Evolutionary conservation across 2,113 vertebrate species (phyloP).

Genomic region (Ammospiza nelsoni): DNA sequence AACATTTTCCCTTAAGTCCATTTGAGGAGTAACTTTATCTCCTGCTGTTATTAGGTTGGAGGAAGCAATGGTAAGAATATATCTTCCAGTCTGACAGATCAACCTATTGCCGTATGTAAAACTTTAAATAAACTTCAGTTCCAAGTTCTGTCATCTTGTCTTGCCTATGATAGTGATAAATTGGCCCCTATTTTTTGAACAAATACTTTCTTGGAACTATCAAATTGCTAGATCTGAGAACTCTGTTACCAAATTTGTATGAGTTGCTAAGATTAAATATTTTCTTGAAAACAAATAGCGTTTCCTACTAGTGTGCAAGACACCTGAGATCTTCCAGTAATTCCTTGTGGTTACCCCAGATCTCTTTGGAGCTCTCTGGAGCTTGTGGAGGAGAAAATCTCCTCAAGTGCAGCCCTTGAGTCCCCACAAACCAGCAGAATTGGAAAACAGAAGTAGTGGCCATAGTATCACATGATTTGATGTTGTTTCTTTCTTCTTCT

Average conservation of each 20-base stretch:
- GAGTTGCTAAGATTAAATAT: neutral
- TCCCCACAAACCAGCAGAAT: neutral
- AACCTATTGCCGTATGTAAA: constrained; percentile 82
- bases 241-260: neutral
- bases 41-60: constrained; percentile 80
- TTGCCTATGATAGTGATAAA: constrained; percentile 67
- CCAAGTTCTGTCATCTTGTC: constrained; percentile 69
- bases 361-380: neutral
- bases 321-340: neutral
- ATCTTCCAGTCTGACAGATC: constrained; percentile 78
- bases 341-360: neutral
- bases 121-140: constrained; percentile 65
- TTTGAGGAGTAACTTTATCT: constrained; percentile 73
- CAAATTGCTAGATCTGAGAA: neutral
- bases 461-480: constrained; percentile 60
- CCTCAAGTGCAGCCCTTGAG: neutral
- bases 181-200: constrained; percentile 59
- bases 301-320: neutral
- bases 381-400: neutral
- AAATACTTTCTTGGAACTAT: constrained; percentile 40
- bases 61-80: constrained; percentile 77
- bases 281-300: neutral
- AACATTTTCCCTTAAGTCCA: constrained; percentile 1
- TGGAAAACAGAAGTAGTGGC: constrained; percentile 58
- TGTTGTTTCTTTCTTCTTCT: constrained; percentile 46